These are phyloP conservation scores for Erythrocercus mccallii DNA, from an alignment of 2,113 vertebrate species.

Conservation along the genomic window DNA sequence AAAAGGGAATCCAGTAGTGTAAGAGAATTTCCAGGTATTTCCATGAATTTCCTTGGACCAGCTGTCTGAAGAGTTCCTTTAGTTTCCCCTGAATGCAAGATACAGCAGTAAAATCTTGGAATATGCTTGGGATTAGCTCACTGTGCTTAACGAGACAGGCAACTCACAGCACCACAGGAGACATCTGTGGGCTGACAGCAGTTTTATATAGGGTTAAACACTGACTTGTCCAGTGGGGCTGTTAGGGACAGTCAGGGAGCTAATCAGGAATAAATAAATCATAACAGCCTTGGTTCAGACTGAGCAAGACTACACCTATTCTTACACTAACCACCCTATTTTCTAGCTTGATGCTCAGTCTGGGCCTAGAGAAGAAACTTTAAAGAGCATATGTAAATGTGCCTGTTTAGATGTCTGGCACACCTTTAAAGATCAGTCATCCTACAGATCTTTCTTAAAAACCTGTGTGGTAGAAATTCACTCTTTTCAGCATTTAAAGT, in stretches of 20 bases:
- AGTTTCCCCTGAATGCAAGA: background rate
- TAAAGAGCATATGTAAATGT: background rate
- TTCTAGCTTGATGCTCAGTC: background rate
- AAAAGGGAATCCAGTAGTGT: background rate
- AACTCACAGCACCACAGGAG: background rate
- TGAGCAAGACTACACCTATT: background rate
- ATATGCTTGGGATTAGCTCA: background rate
- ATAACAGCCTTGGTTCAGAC: background rate
- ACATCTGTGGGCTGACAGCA: background rate
- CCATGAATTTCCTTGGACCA: background rate
- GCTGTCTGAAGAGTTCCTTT: background rate
- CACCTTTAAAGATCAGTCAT: background rate
- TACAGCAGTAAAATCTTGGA: background rate
- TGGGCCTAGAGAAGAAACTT: background rate
- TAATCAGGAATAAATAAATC: background rate
- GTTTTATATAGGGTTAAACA: background rate
- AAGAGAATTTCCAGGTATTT: background rate
- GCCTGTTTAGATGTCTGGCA: background rate
- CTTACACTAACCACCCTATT: background rate
- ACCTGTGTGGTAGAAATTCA: background rate
- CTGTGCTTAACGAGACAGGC: accelerated
- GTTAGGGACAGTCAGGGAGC: background rate
- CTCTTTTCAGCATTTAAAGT: background rate
- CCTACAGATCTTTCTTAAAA: background rate
- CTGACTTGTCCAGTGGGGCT: background rate